phyloP scores from a whole-genome alignment of 30 jellyfish, hydroid and myxozoan genomes.

The Morbakka virulenta region DNA sequence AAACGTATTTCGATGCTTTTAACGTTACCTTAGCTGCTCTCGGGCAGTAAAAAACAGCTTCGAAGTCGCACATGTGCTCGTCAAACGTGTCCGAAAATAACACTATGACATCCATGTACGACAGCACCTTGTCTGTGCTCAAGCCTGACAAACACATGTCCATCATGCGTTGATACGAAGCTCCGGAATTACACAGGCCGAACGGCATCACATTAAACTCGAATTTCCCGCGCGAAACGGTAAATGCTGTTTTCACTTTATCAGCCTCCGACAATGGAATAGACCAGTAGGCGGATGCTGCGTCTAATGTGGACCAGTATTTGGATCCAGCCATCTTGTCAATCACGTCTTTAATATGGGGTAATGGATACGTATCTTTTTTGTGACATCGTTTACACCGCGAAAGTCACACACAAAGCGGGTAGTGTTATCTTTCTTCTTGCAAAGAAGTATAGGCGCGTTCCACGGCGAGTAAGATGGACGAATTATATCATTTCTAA shows the following conservation, averaged over 20 bases:
- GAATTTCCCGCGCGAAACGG: background rate
- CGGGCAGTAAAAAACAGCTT: background rate
- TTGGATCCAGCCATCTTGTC: no score
- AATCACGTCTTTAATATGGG: no score
- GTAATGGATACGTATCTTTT: slow-evolving; percentile 25
- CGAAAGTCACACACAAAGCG: no score
- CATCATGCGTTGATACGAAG: slow-evolving; percentile 1
- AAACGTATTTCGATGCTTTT: background rate
- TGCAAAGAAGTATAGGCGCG: background rate
- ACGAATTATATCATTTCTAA: slow-evolving; percentile 29
- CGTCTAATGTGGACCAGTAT: no score
- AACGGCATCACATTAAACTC: slow-evolving; percentile 12
- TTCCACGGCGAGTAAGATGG: slow-evolving; percentile 26
- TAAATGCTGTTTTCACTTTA: background rate
- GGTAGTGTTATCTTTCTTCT: slow-evolving; percentile 47
- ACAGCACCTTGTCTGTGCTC: slow-evolving; percentile 2
- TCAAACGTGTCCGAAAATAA: background rate
- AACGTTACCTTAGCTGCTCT: slow-evolving; percentile 1
- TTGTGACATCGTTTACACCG: slow-evolving; percentile 9
- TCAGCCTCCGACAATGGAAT: background rate
- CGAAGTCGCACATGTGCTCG: background rate
- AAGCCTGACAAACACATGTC: slow-evolving; percentile 22
- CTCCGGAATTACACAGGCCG: background rate
- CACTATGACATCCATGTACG: slow-evolving; percentile 1
- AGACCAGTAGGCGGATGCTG: background rate